Base-by-base conservation (phyloP, 2,888 invertebrate species). In the Eupithecia subumbrata region DNA sequence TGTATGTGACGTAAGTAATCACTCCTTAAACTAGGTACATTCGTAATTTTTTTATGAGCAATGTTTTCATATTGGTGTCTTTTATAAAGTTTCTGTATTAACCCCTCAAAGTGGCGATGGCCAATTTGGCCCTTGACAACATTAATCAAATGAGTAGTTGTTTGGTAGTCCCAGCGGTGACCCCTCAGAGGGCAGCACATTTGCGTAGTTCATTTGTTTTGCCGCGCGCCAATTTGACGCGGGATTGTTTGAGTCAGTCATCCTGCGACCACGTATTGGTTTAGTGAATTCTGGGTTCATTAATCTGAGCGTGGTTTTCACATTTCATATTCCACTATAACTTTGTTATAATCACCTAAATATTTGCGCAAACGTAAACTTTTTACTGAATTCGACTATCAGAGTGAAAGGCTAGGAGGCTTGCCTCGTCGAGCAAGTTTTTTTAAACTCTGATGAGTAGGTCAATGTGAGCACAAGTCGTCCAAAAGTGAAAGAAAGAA, bases 171-270 rank as follows among this genome's bases (percentile, higher is more conserved):
- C 71, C 63, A 69, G 68, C 12, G 14, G 60, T n/a, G 37, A 9
- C 22, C 22, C 34, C 75, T 73, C 75, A 40, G 18, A 43, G 16
- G 22, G n/a, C 45, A 67, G 60, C 70, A 78, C 79, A 82, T 82
- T 82, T 80, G 73, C 80, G 80, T 78, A 75, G 78, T 79, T 82
- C 81, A 80, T 81, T 81, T 81, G 81, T 81, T 81, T 80, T 77
- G 73, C 12, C 77, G 73, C 75, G 70, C 76, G 74, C 64, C 76
- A 78, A 77, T 76, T 78, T 76, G 75, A 74, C 77, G 77, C 72
- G 75, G 76, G 72, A 78, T 79, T 80, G 79, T 81, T 79, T 79
- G 79, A 78, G 64, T 76, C 71, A 71, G 75, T 77, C 77, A 76
- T 78, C 73, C 71, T 43, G 72, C 72, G 76, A 56, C 69, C 75